Evolutionary conservation across 2,113 vertebrate genomes (phyloP).

Genomic region (Xenopus borealis): DNA sequence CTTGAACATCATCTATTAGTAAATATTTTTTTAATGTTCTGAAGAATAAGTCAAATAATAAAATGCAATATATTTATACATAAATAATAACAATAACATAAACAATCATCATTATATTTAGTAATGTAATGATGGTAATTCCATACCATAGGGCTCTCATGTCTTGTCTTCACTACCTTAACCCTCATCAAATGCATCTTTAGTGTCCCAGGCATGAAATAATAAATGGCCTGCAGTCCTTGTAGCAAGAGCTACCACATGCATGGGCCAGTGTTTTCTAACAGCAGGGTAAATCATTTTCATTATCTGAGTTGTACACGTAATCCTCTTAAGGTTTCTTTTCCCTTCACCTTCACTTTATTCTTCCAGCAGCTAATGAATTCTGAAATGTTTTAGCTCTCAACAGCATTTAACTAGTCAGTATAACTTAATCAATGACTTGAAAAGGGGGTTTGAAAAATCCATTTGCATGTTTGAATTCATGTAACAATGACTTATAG

Average conservation of each 20-base stretch:
- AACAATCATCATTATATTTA: too few relatives aligned
- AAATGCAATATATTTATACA: too few relatives aligned
- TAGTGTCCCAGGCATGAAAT: conserved; percentile 1
- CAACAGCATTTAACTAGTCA: conserved; percentile 44
- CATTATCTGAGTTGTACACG: conserved; percentile 46
- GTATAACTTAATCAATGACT: conserved; percentile 46
- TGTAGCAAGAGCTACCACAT: conserved; percentile 11
- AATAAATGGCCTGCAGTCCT: background rate
- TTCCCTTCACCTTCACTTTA: conserved; percentile 46
- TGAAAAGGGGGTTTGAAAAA: background rate
- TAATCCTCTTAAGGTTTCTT: conserved; percentile 46
- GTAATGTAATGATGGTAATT: too few relatives aligned
- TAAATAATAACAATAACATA: too few relatives aligned
- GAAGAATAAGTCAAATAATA: too few relatives aligned
- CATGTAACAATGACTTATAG: background rate
- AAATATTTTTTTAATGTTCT: too few relatives aligned
- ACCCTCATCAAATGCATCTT: conserved; percentile 53
- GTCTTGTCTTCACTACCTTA: conserved; percentile 50
- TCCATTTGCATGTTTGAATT: conserved; percentile 14
- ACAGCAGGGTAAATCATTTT: conserved; percentile 49
- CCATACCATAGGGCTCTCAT: too few relatives aligned
- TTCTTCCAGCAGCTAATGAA: conserved; percentile 43
- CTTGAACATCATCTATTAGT: too few relatives aligned
- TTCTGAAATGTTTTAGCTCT: conserved; percentile 45
- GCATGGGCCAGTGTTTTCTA: conserved; percentile 19